A percentile compares a stretch with the other conserved stretches of the same genome.
Evolutionary conservation across 2,113 vertebrate species (phyloP).

Genomic region (Pomatorhinus ruficollis): DNA sequence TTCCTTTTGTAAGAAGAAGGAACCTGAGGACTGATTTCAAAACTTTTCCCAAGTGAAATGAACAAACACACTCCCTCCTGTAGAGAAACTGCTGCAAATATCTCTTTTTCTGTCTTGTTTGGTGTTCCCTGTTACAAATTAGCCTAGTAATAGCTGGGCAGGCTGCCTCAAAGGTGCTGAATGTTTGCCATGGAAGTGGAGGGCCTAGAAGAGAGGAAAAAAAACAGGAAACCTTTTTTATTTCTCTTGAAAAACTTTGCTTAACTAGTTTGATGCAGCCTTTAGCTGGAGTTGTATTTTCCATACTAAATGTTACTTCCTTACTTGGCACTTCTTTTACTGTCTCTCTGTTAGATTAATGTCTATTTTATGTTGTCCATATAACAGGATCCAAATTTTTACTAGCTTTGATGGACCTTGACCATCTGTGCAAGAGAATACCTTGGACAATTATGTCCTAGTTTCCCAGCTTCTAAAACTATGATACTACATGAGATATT

Average conservation of each 20-base stretch:
- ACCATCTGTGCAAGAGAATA: not conserved
- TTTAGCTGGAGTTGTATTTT: constrained; percentile 3
- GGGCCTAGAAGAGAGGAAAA: not conserved
- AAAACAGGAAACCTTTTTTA: not conserved
- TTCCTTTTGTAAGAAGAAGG: not conserved
- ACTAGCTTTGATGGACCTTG: constrained; percentile 3
- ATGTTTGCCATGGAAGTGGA: not conserved
- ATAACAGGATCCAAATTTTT: not conserved
- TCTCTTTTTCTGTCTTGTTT: not conserved
- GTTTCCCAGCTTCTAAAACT: not conserved
- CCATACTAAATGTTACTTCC: not conserved
- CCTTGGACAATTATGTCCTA: not conserved
- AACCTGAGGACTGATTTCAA: not conserved
- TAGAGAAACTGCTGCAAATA: not conserved
- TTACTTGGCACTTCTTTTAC: not conserved
- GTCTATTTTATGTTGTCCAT: not conserved
- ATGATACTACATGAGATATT: not conserved
- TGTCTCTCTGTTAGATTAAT: not conserved
- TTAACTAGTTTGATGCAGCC: not conserved
- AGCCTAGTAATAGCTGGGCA: not conserved
- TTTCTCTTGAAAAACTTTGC: not conserved
- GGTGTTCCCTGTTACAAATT: not conserved
- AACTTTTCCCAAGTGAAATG: not conserved
- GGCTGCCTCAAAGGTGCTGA: not conserved
- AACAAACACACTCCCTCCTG: rapidly evolving